phyloP scores from a whole-genome alignment of 2,888 invertebrate genomes.

The Pseudeuparius sepicola region DNA sequence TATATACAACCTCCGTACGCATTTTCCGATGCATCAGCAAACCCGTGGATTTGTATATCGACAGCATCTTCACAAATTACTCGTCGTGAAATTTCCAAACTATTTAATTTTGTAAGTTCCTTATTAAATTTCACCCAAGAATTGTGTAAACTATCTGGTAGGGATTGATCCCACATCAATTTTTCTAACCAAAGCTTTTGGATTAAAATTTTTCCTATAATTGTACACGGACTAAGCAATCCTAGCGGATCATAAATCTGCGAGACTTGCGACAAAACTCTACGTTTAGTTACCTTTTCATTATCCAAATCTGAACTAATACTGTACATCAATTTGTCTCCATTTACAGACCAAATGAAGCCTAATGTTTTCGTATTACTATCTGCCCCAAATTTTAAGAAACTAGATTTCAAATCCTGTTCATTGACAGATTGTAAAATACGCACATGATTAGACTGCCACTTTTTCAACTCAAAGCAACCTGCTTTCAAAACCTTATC shows the following conservation, averaged over 20 bases:
- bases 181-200: conserved; percentile 19
- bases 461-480: conserved; percentile 14
- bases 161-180: conserved; percentile 22
- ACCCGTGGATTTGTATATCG: conserved; percentile 15
- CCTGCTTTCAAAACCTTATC: conserved; percentile 10
- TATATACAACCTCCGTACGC: conserved; percentile 17
- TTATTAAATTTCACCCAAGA: conserved; percentile 10
- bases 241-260: conserved; percentile 23
- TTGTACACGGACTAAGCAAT: conserved; percentile 20
- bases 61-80: conserved; percentile 3
- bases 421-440: conserved; percentile 9
- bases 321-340: conserved; percentile 12
- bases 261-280: conserved; percentile 18
- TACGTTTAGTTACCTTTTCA: conserved; percentile 16
- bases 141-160: conserved; percentile 8
- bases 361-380: conserved; percentile 13
- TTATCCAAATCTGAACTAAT: too few species aligned
- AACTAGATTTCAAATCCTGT: conserved; percentile 8
- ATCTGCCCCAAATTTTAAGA: conserved; percentile 13
- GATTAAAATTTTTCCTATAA: conserved; percentile 21
- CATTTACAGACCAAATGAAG: conserved; percentile 9
- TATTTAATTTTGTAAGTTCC: conserved; percentile 4
- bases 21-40: conserved; percentile 13
- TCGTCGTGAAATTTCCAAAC: conserved; percentile 12
- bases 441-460: conserved; percentile 8